These are phyloP conservation scores for Dascyllus trimaculatus DNA, from an alignment of 2,113 vertebrate genomes.

Conservation along the genomic window DNA sequence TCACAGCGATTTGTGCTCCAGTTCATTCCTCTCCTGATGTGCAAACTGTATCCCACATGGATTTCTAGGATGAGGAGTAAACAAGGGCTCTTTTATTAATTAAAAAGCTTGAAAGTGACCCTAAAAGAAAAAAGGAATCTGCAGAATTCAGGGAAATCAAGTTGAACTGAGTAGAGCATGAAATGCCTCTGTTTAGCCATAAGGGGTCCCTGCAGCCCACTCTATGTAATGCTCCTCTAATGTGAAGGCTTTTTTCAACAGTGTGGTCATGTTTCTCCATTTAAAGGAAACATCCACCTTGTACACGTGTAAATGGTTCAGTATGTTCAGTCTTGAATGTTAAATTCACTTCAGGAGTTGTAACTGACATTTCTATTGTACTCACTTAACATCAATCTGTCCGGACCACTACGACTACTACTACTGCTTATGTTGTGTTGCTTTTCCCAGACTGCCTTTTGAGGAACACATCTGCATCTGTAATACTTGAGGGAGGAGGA, in stretches of 20 bases:
- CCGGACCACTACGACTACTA: too few relatives aligned
- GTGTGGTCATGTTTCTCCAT: background rate
- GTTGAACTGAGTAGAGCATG: background rate
- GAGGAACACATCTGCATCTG: background rate
- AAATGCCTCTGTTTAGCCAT: constrained; percentile 5
- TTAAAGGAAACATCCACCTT: constrained; percentile 8
- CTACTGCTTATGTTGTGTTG: background rate
- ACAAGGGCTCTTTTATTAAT: constrained; percentile 30
- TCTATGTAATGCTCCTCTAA: background rate
- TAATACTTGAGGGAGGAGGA: background rate
- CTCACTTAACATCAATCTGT: background rate
- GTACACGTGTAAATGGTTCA: background rate
- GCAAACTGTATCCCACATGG: background rate
- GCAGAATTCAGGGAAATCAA: background rate
- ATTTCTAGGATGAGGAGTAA: background rate
- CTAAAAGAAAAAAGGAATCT: background rate
- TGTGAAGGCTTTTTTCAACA: constrained; percentile 3
- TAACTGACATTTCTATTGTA: background rate
- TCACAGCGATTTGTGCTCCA: background rate
- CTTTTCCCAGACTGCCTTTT: background rate
- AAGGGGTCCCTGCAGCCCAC: constrained; percentile 19
- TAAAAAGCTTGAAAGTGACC: background rate
- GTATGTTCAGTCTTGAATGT: background rate
- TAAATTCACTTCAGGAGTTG: constrained; percentile 3
- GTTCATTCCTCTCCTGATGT: background rate